Evolutionary conservation across 1,140 invertebrate genomes (phyloP).

Genomic region (Galendromus occidentalis): DNA sequence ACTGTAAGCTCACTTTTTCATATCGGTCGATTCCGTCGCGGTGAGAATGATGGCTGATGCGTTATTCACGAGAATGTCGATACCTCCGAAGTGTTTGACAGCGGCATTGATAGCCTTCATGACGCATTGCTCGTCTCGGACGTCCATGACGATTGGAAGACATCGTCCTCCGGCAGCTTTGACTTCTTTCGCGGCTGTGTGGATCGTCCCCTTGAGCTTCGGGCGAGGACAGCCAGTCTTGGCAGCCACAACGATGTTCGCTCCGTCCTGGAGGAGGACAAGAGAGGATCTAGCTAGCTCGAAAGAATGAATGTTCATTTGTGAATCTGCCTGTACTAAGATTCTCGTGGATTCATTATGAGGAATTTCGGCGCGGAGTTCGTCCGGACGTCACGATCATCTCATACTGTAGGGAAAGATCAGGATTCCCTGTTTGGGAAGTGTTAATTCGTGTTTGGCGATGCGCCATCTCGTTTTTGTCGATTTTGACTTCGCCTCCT

Average conservation of each 20-base stretch:
- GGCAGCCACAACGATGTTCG: conserved; percentile 80
- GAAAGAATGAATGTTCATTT: too few relatives aligned
- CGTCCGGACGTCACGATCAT: too few relatives aligned
- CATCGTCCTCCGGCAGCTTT: conserved; percentile 55
- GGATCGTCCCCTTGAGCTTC: conserved; percentile 94
- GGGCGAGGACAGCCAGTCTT: conserved; percentile 90
- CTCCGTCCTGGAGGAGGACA: conserved; percentile 63
- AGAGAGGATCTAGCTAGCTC: too few relatives aligned
- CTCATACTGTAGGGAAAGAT: too few relatives aligned
- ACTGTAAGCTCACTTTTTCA: conserved; percentile 63
- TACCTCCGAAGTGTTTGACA: conserved; percentile 78
- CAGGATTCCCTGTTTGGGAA: too few relatives aligned
- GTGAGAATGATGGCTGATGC: conserved; percentile 91
- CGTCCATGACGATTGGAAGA: conserved; percentile 78
- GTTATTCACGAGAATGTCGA: conserved; percentile 88
- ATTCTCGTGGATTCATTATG: too few relatives aligned
- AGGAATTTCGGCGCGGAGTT: too few relatives aligned
- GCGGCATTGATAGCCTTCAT: conserved; percentile 61
- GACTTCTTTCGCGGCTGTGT: conserved; percentile 72
- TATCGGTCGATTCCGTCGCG: conserved; percentile 59
- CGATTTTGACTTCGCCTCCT: too few relatives aligned
- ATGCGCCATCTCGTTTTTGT: too few relatives aligned
- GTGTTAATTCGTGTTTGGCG: too few relatives aligned
- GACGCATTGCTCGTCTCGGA: conserved; percentile 65
- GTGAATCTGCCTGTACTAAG: too few relatives aligned